phyloP scores from a whole-genome alignment of 2,113 vertebrate species.

The Chlorocebus sabaeus region DNA sequence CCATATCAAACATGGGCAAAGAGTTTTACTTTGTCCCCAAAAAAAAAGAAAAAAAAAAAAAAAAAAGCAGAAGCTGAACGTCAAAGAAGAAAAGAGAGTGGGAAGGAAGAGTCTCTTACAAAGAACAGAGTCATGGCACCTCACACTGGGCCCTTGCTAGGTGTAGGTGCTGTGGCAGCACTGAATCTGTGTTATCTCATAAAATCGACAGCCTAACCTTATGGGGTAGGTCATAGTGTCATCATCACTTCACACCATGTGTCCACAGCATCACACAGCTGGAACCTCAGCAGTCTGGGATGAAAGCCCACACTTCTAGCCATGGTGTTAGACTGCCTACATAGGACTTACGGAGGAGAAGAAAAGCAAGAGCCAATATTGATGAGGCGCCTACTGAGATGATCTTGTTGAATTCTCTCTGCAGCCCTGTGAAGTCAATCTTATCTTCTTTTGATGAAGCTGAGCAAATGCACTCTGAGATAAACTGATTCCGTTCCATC shows the following conservation, averaged over 20 bases:
- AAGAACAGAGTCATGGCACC: background rate
- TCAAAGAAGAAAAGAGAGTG: background rate
- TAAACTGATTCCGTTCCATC: background rate
- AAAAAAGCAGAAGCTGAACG: background rate
- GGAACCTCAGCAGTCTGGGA: background rate
- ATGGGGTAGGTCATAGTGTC: background rate
- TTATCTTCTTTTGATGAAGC: background rate
- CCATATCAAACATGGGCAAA: background rate
- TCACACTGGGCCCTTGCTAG: background rate
- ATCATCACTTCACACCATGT: background rate
- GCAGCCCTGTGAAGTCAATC: background rate
- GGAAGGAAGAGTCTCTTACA: background rate
- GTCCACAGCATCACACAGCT: background rate
- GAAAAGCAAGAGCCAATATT: background rate
- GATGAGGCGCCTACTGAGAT: background rate
- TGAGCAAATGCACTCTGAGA: background rate
- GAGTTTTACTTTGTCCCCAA: background rate
- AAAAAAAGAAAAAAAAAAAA: background rate
- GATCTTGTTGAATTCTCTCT: background rate
- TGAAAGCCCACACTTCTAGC: background rate
- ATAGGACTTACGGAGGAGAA: background rate
- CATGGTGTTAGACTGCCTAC: background rate
- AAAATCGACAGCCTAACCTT: background rate
- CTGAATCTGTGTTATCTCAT: background rate
- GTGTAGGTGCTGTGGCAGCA: rapidly evolving